A percentile compares a stretch with the other conserved stretches of the same genome.
phyloP scores from a whole-genome alignment of 2,113 vertebrate species.

The Coreoperca whiteheadi region DNA sequence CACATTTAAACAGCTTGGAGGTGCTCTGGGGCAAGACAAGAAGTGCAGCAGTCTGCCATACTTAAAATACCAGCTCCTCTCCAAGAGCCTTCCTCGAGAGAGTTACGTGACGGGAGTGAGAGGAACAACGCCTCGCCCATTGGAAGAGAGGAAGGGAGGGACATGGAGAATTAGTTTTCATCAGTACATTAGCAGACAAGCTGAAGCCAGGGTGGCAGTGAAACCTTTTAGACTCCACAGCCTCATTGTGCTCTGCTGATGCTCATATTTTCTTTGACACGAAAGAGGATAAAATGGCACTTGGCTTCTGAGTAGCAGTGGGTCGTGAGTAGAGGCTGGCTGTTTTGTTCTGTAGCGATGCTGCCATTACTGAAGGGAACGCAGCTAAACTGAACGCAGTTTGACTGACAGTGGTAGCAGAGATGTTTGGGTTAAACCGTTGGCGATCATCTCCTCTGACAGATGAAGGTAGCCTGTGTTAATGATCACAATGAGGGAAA shows the following conservation, averaged over 20 bases:
- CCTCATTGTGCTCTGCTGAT: constrained; percentile 7
- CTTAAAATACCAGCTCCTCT: constrained; percentile 63
- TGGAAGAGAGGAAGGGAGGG: constrained; percentile 26
- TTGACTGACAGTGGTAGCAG: background rate
- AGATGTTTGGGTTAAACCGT: constrained; percentile 4
- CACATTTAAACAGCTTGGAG: constrained; percentile 68
- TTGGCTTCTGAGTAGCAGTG: constrained; percentile 19
- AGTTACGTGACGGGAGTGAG: constrained; percentile 41
- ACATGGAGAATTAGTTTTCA: constrained; percentile 45
- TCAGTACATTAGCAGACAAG: constrained; percentile 23
- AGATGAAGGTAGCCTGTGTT: background rate
- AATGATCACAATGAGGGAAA: background rate
- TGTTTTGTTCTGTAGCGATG: background rate
- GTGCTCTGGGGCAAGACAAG: constrained; percentile 58
- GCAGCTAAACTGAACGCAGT: background rate
- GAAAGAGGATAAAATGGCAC: constrained; percentile 30
- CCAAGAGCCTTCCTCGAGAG: constrained; percentile 60
- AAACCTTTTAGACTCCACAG: constrained; percentile 31
- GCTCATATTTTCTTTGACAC: constrained; percentile 32
- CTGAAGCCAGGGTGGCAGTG: constrained; percentile 1
- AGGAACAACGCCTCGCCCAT: constrained; percentile 42
- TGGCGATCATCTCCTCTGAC: background rate
- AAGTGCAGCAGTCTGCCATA: constrained; percentile 37
- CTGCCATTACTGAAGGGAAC: background rate
- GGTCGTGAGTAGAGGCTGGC: background rate